A percentile compares a stretch with the other conserved stretches of the same genome.
Evolutionary conservation across 2,888 invertebrate species (phyloP).

Genomic region (Xestia c-nigrum): DNA sequence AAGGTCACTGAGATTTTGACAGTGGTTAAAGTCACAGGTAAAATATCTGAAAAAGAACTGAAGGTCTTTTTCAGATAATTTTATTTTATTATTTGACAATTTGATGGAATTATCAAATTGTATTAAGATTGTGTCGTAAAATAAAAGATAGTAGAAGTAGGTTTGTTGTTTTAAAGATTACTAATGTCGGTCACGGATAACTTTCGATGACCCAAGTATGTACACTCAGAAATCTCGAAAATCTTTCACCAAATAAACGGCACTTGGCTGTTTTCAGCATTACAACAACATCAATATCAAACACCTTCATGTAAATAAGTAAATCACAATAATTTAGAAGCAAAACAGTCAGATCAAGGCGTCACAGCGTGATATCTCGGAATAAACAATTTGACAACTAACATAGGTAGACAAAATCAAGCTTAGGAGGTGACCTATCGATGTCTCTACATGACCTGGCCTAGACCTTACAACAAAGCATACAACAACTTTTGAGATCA

Average conservation of each 20-base stretch:
- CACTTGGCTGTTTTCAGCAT: conserved; percentile 36
- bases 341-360: conserved; percentile 65
- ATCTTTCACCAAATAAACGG: conserved; percentile 33
- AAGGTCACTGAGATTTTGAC: background rate
- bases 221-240: conserved; percentile 43
- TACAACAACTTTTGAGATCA: conserved; percentile 67
- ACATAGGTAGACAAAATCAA: conserved; percentile 50
- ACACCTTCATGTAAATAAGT: conserved; percentile 65
- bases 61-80: background rate
- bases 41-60: background rate
- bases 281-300: conserved; percentile 53
- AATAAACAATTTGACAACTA: conserved; percentile 70
- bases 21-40: background rate
- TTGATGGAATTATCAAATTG: conserved; percentile 19
- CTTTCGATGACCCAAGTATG: conserved; percentile 59
- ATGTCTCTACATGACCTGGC: conserved; percentile 23
- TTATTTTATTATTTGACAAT: no score
- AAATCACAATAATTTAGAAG: conserved; percentile 67
- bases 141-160: conserved; percentile 60
- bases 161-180: conserved; percentile 49
- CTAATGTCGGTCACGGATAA: conserved; percentile 57
- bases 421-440: conserved; percentile 65
- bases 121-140: conserved; percentile 33
- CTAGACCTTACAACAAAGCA: conserved; percentile 49
- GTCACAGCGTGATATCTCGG: conserved; percentile 67